Evolutionary conservation across 1,140 invertebrate species (phyloP), one percentile per base, ranked within the genome.

Genomic region (Pogonognathellus flavescens): DNA sequence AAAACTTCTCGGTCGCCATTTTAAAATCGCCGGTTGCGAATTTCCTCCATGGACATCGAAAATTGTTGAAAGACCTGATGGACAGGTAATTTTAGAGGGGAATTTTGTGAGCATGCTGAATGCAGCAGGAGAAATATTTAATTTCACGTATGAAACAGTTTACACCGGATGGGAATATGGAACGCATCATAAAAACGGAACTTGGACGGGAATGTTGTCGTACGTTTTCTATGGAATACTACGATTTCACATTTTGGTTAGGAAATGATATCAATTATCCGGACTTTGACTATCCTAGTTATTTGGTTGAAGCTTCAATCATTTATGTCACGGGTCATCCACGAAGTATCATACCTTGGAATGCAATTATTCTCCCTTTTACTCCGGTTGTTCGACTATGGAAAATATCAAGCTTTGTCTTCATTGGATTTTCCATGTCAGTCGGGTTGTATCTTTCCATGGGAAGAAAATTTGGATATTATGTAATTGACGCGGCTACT

Each of bases 131-230:
- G 53, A 60, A 5, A 50, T 41, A 10, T 83, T 83, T 18, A 83
- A 83, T 49, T 83, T 83, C 57, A 83, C 81, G 0, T 83, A 53
- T 11, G 31, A 59, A 18, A 22, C 53, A 9, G 22, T 11, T 2
- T 83, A 83, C 55, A 60, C 53, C 0, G 81, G 81, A 2, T 41
- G 31, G 22, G 57, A 83, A 9, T 83, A 83, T n/a, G 81, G 81
- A 25, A 83, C 53, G 0, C 3, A 59, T 3, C 53, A 60, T n/a
- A 57, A 83, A 0, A 83, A 83, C 16, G 81, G 81, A 13, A 83
- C 81, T 8, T 83, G 81, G 81, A 50, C 59, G 7, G 81, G 81
- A 2, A 62, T 62, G 53, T 16, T 83, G 7, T 83, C 81, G 11
- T 18, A 59, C 16, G 9, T 83, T 2, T 41, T 83, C 10, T 83